phyloP scores from a whole-genome alignment of 1,140 invertebrate species.

The Drosophila pectinifera region DNA sequence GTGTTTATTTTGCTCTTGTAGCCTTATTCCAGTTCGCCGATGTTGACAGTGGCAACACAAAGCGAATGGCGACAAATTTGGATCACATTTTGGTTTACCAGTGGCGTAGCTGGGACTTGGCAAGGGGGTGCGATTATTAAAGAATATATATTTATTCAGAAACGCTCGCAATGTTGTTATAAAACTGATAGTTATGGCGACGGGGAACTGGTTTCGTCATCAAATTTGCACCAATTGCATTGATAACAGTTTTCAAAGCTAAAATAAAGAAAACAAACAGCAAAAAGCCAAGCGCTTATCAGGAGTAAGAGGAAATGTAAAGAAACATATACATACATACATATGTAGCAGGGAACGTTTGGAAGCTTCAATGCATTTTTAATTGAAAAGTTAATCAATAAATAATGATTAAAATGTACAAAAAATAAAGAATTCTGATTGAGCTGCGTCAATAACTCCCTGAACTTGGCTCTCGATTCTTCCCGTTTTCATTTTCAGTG shows the following conservation, averaged over 20 bases:
- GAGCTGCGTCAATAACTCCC: slow-evolving; percentile 2
- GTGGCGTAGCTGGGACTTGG: neutral
- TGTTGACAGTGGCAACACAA: slow-evolving; percentile 16
- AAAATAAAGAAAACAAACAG: neutral
- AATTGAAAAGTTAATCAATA: neutral
- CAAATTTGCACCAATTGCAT: slow-evolving; percentile 26
- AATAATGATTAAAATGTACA: too few relatives aligned
- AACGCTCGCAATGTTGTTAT: too few relatives aligned
- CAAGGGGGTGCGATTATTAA: neutral
- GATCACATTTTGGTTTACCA: slow-evolving; percentile 6
- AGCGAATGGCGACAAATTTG: slow-evolving; percentile 10
- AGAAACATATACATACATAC: neutral
- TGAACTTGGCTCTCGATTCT: slow-evolving; percentile 13
- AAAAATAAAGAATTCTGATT: neutral
- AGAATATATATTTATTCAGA: too few relatives aligned
- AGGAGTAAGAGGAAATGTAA: neutral
- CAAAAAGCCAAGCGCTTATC: slow-evolving; percentile 13
- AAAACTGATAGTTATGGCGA: too few relatives aligned
- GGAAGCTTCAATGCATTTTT: slow-evolving; percentile 2
- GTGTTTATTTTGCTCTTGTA: slow-evolving; percentile 9
- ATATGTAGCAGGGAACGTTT: neutral
- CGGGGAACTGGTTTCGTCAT: slow-evolving; percentile 5
- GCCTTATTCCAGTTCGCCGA: slow-evolving; percentile 1
- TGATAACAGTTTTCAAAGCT: slow-evolving; percentile 9
- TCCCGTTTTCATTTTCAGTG: slow-evolving; percentile 14